Evolutionary conservation across 2,888 invertebrate species (phyloP), one percentile per base, ranked within the genome.

Genomic region (Cataglyphis altisquamis): DNA sequence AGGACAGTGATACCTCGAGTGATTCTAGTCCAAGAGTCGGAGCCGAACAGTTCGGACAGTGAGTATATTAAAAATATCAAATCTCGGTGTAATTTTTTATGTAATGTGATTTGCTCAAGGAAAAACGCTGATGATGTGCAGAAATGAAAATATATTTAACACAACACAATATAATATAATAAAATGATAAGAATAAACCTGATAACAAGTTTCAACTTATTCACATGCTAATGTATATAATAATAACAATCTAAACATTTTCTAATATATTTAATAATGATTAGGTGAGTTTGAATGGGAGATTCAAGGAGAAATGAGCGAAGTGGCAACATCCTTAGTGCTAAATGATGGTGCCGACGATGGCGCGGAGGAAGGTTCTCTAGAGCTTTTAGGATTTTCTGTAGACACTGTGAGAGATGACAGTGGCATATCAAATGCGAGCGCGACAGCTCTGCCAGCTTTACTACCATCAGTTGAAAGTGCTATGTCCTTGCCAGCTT

Each of bases 211-310:
- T n/a, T 52, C 8, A 52, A 3, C n/a, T 36, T 5, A 36, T 36
- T 36, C 0, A n/a, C 5, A 8, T 52, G 8, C 29, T n/a, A 4
- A 67, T 32, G 8, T 73, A 52, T 36, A 25, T 62, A 29, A n/a
- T 60, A 73, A 60, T 60, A 73, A 60, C 25, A 0, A 36, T 52
- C 21, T 52, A 52, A n/a, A 21, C 15, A 8, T 15, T 63, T 9
- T 3, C 5, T 78, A 45, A 60, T 45, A 9, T 68, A 21, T 78
- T 70, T 66, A 32, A 67, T 45, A 39, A 85, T 25, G 41, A 81
- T 0, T 92, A 96, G 96, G 96, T 92, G 97, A 97, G 92, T 96
- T 97, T 18, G 98, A 98, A 90, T 98, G 97, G 96, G 97, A 97
- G 92, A 96, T 95, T 60, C 97, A 97, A 70, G 95, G 95, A 15